Evolutionary conservation across 2,113 vertebrate species (phyloP).

Genomic region (Vulpes ferrilata): DNA sequence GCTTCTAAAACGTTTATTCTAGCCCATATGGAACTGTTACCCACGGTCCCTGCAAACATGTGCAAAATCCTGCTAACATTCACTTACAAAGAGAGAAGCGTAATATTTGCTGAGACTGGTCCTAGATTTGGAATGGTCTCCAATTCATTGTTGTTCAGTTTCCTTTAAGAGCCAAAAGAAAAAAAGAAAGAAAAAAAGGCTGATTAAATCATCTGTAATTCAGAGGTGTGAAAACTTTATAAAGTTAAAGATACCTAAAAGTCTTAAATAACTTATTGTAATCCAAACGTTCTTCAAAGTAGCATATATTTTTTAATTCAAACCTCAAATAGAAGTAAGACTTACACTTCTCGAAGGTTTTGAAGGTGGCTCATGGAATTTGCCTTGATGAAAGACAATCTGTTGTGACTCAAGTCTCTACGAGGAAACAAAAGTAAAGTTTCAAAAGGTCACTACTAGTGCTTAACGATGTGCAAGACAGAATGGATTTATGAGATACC

Average conservation of each 20-base stretch:
- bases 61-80: constrained; percentile 68
- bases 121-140: constrained; percentile 93
- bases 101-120: constrained; percentile 91
- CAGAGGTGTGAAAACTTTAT: not conserved
- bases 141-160: constrained; percentile 95
- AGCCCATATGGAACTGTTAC: not conserved
- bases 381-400: constrained; percentile 92
- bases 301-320: constrained; percentile 28
- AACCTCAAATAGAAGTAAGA: constrained; percentile 70
- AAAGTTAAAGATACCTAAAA: not conserved
- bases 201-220: constrained; percentile 33
- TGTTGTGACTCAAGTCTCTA: constrained; percentile 98
- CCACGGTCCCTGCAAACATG: not conserved
- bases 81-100: constrained; percentile 96
- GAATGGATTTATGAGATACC: not conserved
- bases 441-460: constrained; percentile 31
- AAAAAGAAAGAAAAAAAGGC: not conserved
- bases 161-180: constrained; percentile 86
- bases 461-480: not conserved
- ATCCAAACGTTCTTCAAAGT: not conserved
- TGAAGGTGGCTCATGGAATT: constrained; percentile 91
- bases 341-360: constrained; percentile 96
- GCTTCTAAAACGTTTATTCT: not conserved
- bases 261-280: not conserved
- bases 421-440: constrained; percentile 82